phyloP scores from a whole-genome alignment of 2,888 invertebrate genomes.

The Maniola hyperantus region DNA sequence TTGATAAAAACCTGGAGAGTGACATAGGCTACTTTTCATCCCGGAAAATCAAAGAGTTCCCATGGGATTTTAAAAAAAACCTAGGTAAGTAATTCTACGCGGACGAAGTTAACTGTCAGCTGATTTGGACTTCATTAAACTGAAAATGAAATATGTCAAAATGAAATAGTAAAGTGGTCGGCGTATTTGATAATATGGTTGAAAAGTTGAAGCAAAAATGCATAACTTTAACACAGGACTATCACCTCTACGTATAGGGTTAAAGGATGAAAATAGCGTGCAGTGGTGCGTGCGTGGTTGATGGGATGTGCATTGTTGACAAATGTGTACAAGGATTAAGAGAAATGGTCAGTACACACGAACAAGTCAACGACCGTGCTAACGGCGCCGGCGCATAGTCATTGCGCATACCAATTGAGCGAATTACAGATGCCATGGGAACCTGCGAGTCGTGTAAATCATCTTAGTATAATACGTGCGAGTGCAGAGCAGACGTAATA shows the following conservation, averaged over 20 bases:
- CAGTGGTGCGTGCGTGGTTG: background rate
- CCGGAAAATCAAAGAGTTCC: too few relatives aligned
- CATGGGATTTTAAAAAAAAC: too few relatives aligned
- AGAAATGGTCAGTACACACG: slow-evolving; percentile 42
- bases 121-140: background rate
- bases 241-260: background rate
- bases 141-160: slow-evolving; percentile 15
- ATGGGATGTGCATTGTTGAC: slow-evolving; percentile 27
- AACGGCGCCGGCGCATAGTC: slow-evolving; percentile 50
- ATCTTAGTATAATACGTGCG: slow-evolving; percentile 1
- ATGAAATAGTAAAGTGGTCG: background rate
- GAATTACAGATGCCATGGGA: slow-evolving; percentile 62
- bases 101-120: too few relatives aligned
- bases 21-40: too few relatives aligned
- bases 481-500: too few relatives aligned
- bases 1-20: too few relatives aligned
- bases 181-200: slow-evolving; percentile 19
- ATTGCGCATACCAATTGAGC: slow-evolving; percentile 69
- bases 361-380: slow-evolving; percentile 53
- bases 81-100: too few relatives aligned
- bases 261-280: slow-evolving; percentile 17
- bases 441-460: slow-evolving; percentile 37
- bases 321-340: slow-evolving; percentile 42
- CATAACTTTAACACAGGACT: slow-evolving; percentile 3
- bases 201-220: background rate